A percentile compares a stretch with the other conserved stretches of the same genome.
These are phyloP conservation scores for Noctua pronuba DNA, from an alignment of 2,888 invertebrate genomes.

Conservation along the genomic window DNA sequence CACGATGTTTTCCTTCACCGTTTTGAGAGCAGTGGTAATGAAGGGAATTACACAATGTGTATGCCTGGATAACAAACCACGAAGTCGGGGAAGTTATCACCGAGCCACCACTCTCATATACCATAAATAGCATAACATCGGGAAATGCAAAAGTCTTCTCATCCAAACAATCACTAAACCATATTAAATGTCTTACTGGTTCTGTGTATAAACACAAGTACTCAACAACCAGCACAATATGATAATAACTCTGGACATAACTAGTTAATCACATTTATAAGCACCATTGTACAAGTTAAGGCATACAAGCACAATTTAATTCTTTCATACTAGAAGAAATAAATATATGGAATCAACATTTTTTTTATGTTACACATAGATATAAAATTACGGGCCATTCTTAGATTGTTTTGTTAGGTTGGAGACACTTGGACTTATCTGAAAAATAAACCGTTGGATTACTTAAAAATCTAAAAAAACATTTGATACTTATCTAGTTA, in stretches of 20 bases:
- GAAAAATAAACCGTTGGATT: slow-evolving; percentile 43
- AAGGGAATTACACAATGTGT: background rate
- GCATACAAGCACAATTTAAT: slow-evolving; percentile 18
- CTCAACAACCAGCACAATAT: slow-evolving; percentile 27
- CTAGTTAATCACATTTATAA: slow-evolving; percentile 15
- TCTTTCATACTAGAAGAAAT: slow-evolving; percentile 21
- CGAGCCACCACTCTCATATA: background rate
- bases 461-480: slow-evolving; percentile 33
- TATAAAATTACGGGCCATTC: background rate
- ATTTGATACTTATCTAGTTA: slow-evolving; percentile 44
- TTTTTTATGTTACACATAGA: slow-evolving; percentile 2
- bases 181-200: slow-evolving; percentile 2
- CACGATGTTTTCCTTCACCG: slow-evolving; percentile 1
- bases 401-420: slow-evolving; percentile 19
- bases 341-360: slow-evolving; percentile 18
- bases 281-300: slow-evolving; percentile 29
- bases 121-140: slow-evolving; percentile 8
- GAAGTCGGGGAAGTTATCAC: background rate
- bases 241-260: slow-evolving; percentile 34
- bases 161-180: background rate
- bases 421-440: slow-evolving; percentile 39
- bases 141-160: slow-evolving; percentile 6
- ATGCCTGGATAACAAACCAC: background rate
- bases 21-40: background rate
- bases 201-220: slow-evolving; percentile 4